Evolutionary conservation across 2,113 vertebrate genomes (phyloP).

Genomic region (Embiotoca jacksoni): DNA sequence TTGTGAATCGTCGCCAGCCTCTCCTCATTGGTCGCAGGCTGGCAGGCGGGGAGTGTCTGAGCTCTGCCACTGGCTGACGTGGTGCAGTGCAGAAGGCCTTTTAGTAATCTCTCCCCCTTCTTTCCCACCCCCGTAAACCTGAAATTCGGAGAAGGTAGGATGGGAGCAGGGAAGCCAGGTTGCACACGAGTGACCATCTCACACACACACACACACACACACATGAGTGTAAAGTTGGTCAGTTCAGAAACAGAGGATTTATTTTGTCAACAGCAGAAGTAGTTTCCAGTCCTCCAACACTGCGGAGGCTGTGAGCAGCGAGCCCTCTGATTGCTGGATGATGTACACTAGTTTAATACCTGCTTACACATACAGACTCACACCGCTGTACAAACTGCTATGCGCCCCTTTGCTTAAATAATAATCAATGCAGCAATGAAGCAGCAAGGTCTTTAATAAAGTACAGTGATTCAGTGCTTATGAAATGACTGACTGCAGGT

Average conservation of each 20-base stretch:
- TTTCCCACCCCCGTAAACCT: constrained; percentile 39
- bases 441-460: constrained; percentile 35
- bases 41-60: constrained; percentile 41
- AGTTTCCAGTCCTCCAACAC: constrained; percentile 6
- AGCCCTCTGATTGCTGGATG: background rate
- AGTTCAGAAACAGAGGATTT: constrained; percentile 8
- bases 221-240: background rate
- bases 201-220: too few relatives aligned
- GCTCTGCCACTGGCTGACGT: constrained; percentile 61
- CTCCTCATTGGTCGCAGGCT: constrained; percentile 48
- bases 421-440: constrained; percentile 35
- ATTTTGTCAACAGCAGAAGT: constrained; percentile 2
- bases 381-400: constrained; percentile 1
- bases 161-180: background rate
- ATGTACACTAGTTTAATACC: constrained; percentile 14
- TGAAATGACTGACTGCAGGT: constrained; percentile 20
- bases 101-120: constrained; percentile 26
- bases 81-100: constrained; percentile 70
- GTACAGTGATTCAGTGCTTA: constrained; percentile 9
- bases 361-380: constrained; percentile 27
- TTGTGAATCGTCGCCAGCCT: constrained; percentile 33
- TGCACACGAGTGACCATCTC: constrained; percentile 9
- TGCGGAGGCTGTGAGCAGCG: constrained; percentile 11
- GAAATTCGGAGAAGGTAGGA: constrained; percentile 42
- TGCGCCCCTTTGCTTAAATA: constrained; percentile 22